Evolutionary conservation across 2,888 invertebrate species (phyloP).

Genomic region (Andrena flavipes): DNA sequence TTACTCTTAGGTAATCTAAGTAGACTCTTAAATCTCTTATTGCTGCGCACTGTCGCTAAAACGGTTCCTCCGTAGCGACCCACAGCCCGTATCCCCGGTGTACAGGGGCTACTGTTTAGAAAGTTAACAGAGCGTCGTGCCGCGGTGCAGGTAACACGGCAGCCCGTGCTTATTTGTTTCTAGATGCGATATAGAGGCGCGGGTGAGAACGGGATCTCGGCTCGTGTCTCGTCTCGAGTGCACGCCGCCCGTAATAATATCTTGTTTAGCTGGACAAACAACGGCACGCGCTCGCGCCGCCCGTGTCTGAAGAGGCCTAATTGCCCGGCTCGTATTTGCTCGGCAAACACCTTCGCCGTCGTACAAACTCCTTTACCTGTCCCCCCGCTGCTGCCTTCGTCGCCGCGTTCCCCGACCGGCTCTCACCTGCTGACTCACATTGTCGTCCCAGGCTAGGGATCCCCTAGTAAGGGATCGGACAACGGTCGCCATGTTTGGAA

Average conservation of each 20-base stretch:
- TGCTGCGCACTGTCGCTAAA: too few species aligned
- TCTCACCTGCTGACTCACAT: background rate
- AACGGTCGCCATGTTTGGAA: too few species aligned
- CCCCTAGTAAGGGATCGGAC: too few species aligned
- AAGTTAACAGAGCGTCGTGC: constrained; percentile 15
- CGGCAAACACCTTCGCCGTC: constrained; percentile 66
- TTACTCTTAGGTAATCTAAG: too few species aligned
- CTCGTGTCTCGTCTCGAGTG: constrained; percentile 52
- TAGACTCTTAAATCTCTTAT: too few species aligned
- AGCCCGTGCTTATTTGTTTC: constrained; percentile 52
- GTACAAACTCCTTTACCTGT: constrained; percentile 53
- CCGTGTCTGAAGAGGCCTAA: constrained; percentile 69
- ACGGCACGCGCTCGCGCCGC: constrained; percentile 77
- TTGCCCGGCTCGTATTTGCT: constrained; percentile 74
- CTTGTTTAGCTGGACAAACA: constrained; percentile 83
- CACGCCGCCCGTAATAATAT: constrained; percentile 73
- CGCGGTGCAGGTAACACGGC: constrained; percentile 26
- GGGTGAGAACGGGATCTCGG: constrained; percentile 30
- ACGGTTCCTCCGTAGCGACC: too few species aligned
- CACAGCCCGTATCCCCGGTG: too few species aligned
- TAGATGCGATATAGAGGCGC: constrained; percentile 51
- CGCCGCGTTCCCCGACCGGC: constrained; percentile 4
- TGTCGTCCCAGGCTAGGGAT: constrained; percentile 12
- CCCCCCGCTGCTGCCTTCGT: constrained; percentile 6
- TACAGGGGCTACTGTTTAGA: background rate